Conservation (phyloP, 2,797 vertebrate genomes). For the Botia kubotai region DNA sequence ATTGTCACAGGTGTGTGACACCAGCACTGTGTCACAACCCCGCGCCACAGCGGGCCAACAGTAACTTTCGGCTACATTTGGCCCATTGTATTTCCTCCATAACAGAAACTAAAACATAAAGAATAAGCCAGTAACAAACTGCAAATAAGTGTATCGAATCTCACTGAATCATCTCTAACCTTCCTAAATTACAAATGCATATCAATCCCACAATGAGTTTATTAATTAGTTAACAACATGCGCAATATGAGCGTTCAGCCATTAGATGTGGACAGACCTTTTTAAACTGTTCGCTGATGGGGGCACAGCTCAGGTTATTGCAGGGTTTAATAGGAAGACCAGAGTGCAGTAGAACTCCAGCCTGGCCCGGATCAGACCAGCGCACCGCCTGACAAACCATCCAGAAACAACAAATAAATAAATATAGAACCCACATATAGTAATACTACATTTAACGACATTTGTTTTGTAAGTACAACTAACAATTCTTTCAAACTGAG, state of each 20-base stretch:
- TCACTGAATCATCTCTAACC: not conserved
- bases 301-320: constrained; percentile 74
- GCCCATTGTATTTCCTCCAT: constrained; percentile 65
- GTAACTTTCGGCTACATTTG: constrained; percentile 79
- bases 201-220: not conserved
- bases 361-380: constrained; percentile 48
- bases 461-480: no score
- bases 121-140: not conserved
- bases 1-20: constrained; percentile 78
- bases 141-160: not conserved
- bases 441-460: no score
- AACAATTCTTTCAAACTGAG: no score
- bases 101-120: constrained; percentile 75
- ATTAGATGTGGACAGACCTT: constrained; percentile 71
- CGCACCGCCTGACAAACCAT: constrained; percentile 48
- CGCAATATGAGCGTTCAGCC: no score
- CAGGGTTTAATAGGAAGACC: constrained; percentile 75
- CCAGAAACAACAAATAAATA: not conserved
- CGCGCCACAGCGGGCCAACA: constrained; percentile 86
- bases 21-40: constrained; percentile 82
- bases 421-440: not conserved
- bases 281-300: constrained; percentile 79
- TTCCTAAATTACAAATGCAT: not conserved
- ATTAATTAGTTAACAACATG: no score
- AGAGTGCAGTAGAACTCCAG: constrained; percentile 70